Percentiles rank a stretch among this genome's conserved stretches.
These are phyloP conservation scores for Dysmachus trigonus DNA, from an alignment of 2,888 invertebrate genomes.

Conservation along the genomic window DNA sequence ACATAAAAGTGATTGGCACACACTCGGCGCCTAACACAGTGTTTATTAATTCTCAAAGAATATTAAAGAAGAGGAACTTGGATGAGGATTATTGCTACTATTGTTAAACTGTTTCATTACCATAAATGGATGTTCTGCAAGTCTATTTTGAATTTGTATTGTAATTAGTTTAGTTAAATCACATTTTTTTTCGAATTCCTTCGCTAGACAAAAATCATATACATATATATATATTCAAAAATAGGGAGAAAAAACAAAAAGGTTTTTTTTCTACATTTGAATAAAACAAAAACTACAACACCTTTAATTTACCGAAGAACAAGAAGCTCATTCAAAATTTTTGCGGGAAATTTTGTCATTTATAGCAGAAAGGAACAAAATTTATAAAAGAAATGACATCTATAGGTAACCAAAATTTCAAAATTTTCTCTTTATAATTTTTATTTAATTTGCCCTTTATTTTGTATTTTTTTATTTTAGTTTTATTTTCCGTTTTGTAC, in stretches of 20 bases:
- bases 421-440: constrained; percentile 43
- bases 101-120: not conserved
- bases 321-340: not conserved
- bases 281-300: not conserved
- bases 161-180: not conserved
- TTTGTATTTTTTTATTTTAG: constrained; percentile 12
- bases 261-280: not conserved
- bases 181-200: not conserved
- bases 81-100: constrained; percentile 21
- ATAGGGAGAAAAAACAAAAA: not conserved
- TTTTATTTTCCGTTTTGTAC: not conserved
- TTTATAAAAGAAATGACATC: constrained; percentile 48
- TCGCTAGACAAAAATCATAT: not conserved
- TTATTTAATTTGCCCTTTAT: not conserved
- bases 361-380: constrained; percentile 27
- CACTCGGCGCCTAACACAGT: not conserved
- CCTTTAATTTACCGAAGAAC: not conserved
- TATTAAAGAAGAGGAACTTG: not conserved
- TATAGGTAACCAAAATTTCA: constrained; percentile 51
- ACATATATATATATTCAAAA: not conserved
- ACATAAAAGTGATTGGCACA: not conserved
- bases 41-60: not conserved
- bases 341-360: not conserved
- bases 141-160: constrained; percentile 39
- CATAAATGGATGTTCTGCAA: constrained; percentile 39